Base-by-base conservation (phyloP, 2,113 vertebrate species). In the Atlantisia rogersi region DNA sequence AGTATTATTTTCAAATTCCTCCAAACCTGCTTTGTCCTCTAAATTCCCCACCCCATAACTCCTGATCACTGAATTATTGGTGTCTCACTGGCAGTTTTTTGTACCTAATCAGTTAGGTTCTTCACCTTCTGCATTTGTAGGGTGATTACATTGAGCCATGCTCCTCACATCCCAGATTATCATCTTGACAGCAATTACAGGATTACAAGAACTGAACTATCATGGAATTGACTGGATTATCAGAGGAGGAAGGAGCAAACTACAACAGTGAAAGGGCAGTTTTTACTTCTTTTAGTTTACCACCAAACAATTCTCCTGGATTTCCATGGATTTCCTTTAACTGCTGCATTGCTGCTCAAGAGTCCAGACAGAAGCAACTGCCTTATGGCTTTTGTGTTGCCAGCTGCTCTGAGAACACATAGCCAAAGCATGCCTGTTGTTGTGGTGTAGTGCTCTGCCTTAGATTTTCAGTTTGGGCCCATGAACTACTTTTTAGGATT, bases 161-260 rank as follows among this genome's bases (percentile, higher is more conserved):
- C 63, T 70, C 13, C 1, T 68, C 53, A 92, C 39, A 62, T 71
- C 56, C 22, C 60, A 84, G 65, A 80, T 88, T 62, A 73, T 78
- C 74, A 75, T 64, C 32, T 64, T 75, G 90, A 86, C 76, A 92
- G 64, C 64, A 90, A 92, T 78, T 92, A 88, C 37, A 77, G 64
- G 48, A 79, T 85, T 86, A 44, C 39, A 84, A 88, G 48, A 86
- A 71, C 28, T 31, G 80, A 93, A 67, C 68, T 52, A 29, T 62
- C 60, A 75, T 31, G 80, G 67, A 92, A 65, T 3, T 1, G 6
- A 53, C 60, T 71, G 64, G 64, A 92, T 75, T 75, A 92, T 44
- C 24, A 39, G 60, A 90, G 53, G 7, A 80, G 25, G 29, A 96
- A 88, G 56, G 52, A 90, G 32, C 29, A 86, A 74, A 82, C 80